A percentile compares a stretch with the other conserved stretches of the same genome.
Conservation (phyloP, 2,888 invertebrate species). For the Entomobrya proxima region DNA sequence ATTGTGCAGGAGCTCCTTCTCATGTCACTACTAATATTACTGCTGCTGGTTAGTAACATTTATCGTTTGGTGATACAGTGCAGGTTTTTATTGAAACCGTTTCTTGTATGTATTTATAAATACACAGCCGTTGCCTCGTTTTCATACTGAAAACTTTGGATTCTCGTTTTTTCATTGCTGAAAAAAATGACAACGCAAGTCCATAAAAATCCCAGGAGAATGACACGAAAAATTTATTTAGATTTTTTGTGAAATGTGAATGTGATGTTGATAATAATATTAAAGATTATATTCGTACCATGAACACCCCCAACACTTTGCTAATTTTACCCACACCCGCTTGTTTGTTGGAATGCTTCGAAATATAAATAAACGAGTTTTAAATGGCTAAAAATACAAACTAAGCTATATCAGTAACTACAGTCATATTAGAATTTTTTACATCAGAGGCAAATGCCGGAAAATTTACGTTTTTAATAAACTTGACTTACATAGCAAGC, state of each 20-base stretch:
- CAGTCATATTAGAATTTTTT: no score
- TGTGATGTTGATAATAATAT: background rate
- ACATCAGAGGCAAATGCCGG: background rate
- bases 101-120: background rate
- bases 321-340: background rate
- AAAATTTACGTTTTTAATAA: constrained; percentile 7
- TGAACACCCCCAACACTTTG: background rate
- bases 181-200: background rate
- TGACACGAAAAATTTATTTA: no score
- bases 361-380: no score
- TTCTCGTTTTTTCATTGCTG: background rate
- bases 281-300: background rate
- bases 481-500: constrained; percentile 5
- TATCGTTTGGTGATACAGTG: background rate
- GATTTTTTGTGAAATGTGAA: background rate
- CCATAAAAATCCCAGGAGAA: background rate
- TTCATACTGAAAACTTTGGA: background rate
- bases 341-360: no score
- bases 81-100: background rate
- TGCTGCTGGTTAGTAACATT: background rate
- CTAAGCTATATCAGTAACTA: no score
- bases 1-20: background rate
- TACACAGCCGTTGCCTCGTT: background rate
- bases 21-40: background rate
- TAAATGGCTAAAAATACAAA: no score